phyloP scores from a whole-genome alignment of 2,797 vertebrate species.

The Emys orbicularis region DNA sequence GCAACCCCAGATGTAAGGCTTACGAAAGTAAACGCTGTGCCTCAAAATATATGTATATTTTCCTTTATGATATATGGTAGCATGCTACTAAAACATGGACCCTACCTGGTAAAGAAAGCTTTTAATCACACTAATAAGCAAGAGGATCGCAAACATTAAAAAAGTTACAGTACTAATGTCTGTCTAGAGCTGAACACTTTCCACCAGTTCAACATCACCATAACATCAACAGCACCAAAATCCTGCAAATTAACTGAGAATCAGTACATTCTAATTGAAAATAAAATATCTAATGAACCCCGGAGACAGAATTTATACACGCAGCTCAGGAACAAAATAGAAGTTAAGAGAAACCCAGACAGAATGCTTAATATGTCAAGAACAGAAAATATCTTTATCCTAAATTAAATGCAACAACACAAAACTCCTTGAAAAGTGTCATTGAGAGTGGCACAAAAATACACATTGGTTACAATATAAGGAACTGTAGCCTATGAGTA shows the following conservation, averaged over 20 bases:
- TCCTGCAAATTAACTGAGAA: neutral
- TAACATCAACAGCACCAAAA: neutral
- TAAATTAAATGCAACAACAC: constrained; percentile 26
- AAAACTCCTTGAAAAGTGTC: neutral
- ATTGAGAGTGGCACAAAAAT: constrained; percentile 6
- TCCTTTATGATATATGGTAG: neutral
- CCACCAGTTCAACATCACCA: neutral
- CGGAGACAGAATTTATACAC: neutral
- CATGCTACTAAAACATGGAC: neutral
- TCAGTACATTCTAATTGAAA: neutral
- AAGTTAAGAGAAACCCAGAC: neutral
- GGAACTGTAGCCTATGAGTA: neutral
- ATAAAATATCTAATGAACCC: neutral
- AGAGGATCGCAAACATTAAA: constrained; percentile 34
- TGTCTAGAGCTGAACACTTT: fast-evolving
- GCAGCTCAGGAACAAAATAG: neutral
- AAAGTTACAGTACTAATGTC: neutral
- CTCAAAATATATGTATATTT: neutral
- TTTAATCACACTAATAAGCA: neutral
- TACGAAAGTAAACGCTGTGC: neutral
- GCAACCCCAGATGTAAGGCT: neutral
- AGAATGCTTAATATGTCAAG: neutral
- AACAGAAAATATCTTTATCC: constrained; percentile 34
- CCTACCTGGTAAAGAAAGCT: neutral
- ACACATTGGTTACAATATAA: neutral